phyloP scores from a whole-genome alignment of 2,113 vertebrate species.

The Notothenia coriiceps region DNA sequence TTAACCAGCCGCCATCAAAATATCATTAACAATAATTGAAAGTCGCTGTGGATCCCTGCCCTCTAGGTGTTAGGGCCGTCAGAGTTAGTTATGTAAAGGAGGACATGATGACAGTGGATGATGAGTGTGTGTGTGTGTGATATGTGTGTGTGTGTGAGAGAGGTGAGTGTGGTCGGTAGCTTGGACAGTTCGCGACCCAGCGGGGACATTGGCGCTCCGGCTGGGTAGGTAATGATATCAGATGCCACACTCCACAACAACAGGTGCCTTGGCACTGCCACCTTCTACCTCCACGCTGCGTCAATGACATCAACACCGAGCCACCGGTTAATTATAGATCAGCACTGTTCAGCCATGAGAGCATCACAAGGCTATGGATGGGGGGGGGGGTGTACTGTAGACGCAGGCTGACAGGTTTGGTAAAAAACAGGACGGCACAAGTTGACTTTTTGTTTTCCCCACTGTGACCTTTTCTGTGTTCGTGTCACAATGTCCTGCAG shows the following conservation, averaged over 20 bases:
- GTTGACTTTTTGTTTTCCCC: not conserved
- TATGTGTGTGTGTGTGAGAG: slow-evolving; percentile 45
- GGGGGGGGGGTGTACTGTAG: slow-evolving; percentile 47
- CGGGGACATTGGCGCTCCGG: slow-evolving; percentile 94
- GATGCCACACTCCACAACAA: slow-evolving; percentile 99
- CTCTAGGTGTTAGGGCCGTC: slow-evolving; percentile 71
- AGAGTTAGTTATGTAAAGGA: slow-evolving; percentile 75
- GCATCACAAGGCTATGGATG: slow-evolving; percentile 24
- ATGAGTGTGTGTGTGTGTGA: slow-evolving; percentile 11
- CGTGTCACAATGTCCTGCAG: not conserved
- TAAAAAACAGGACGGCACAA: not conserved
- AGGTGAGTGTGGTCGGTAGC: slow-evolving; percentile 86
- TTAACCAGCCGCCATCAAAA: slow-evolving; percentile 78
- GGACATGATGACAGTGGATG: slow-evolving; percentile 66
- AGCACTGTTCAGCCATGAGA: slow-evolving; percentile 59
- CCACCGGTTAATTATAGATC: slow-evolving; percentile 98
- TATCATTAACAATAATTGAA: slow-evolving; percentile 78
- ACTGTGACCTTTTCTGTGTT: not conserved
- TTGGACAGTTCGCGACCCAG: slow-evolving; percentile 98
- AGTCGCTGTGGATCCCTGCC: slow-evolving; percentile 71
- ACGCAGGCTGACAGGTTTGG: slow-evolving; percentile 41
- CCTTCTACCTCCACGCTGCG: slow-evolving; percentile 96
- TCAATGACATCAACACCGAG: slow-evolving; percentile 99
- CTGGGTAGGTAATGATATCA: slow-evolving; percentile 99
- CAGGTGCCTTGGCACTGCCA: slow-evolving; percentile 99